phyloP scores from a whole-genome alignment of 1,140 invertebrate genomes.

The Cotesia glomerata region DNA sequence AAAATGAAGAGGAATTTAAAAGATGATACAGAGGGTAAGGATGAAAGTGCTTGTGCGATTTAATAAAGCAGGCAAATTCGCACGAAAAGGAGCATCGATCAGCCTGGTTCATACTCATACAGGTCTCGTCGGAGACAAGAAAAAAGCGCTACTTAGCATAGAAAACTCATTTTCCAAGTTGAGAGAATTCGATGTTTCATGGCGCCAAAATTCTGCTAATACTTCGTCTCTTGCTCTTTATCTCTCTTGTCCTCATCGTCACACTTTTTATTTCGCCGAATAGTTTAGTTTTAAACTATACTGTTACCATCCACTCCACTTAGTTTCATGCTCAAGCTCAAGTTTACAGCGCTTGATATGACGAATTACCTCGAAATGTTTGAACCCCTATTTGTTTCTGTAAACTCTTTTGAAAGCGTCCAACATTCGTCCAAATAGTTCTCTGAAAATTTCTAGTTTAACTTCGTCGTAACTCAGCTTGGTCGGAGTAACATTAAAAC shows the following conservation, averaged over 20 bases:
- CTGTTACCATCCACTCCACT: too few relatives aligned
- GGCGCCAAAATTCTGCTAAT: constrained; percentile 34
- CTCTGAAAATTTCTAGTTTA: neutral
- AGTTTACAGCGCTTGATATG: neutral
- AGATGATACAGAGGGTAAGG: neutral
- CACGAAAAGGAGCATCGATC: constrained; percentile 19
- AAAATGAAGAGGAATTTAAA: neutral
- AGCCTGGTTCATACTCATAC: constrained; percentile 8
- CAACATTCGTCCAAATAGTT: neutral
- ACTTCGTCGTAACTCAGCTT: neutral
- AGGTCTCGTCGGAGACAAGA: constrained; percentile 13
- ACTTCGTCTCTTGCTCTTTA: neutral
- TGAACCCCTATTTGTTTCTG: neutral
- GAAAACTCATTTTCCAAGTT: constrained; percentile 27
- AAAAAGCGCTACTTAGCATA: constrained; percentile 35
- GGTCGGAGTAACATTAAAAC: constrained; percentile 19
- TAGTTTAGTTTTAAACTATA: neutral
- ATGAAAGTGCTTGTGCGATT: constrained; percentile 13
- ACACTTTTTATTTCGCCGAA: neutral
- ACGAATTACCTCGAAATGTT: neutral
- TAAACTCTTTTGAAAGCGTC: neutral
- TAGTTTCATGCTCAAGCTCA: neutral
- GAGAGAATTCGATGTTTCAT: constrained; percentile 13
- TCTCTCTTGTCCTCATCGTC: neutral
- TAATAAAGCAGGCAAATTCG: constrained; percentile 26